Conservation (phyloP, 2,113 vertebrate genomes). For the Bucco capensis region DNA sequence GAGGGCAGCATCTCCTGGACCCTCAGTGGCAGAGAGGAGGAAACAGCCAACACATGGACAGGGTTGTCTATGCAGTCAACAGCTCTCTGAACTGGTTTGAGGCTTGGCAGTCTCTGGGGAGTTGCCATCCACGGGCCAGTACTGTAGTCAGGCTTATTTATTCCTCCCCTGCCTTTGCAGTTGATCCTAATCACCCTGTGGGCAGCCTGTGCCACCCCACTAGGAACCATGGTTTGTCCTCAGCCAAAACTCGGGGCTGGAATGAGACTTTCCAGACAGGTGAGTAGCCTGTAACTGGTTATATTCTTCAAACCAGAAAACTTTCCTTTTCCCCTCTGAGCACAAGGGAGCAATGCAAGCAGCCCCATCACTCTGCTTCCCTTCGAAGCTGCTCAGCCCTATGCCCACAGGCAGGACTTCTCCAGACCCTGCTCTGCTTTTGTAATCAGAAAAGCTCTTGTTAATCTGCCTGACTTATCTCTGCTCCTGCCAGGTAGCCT, state of each 20-base stretch:
- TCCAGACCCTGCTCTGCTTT: not conserved
- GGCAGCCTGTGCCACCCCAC: fast-evolving
- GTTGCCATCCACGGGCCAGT: not conserved
- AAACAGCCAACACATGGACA: not conserved
- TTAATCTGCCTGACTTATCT: not conserved
- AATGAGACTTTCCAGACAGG: not conserved
- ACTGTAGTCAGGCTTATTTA: not conserved
- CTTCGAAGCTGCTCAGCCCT: not conserved
- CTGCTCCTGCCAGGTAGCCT: not conserved
- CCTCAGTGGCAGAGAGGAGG: not conserved
- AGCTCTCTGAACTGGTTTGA: not conserved
- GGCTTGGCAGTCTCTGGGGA: not conserved
- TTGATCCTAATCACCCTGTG: fast-evolving
- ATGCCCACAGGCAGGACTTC: not conserved
- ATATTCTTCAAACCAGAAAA: not conserved
- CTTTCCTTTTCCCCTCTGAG: not conserved
- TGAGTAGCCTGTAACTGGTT: fast-evolving
- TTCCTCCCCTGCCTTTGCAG: not conserved
- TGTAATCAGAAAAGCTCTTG: not conserved
- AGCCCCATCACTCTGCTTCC: not conserved
- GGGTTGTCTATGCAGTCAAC: not conserved
- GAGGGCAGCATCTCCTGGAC: not conserved
- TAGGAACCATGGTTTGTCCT: fast-evolving
- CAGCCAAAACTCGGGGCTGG: not conserved
- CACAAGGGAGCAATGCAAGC: not conserved